Evolutionary conservation across 2,797 vertebrate species (phyloP).

Genomic region (Coregonus ussuriensis): DNA sequence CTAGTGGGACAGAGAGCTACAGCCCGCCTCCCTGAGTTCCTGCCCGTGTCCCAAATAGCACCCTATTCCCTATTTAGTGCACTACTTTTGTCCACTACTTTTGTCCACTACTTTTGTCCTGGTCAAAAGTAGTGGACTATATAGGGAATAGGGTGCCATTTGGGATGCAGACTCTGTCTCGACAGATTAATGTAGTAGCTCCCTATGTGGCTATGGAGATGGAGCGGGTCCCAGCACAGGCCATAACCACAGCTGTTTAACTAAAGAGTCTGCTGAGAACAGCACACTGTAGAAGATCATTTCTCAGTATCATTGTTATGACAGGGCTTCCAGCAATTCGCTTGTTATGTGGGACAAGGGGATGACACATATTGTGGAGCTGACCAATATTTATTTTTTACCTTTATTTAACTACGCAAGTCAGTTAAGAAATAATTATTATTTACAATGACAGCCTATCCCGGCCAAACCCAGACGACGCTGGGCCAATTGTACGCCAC

Average conservation of each 20-base stretch:
- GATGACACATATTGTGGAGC: too few species aligned
- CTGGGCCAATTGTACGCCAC: too few species aligned
- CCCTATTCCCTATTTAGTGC: not conserved
- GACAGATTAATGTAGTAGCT: not conserved
- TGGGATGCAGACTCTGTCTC: not conserved
- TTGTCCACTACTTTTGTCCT: not conserved
- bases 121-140: not conserved
- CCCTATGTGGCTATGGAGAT: slow-evolving; percentile 3
- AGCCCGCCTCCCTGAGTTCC: not conserved
- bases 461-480: too few species aligned
- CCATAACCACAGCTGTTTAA: not conserved
- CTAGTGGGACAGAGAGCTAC: slow-evolving; percentile 24
- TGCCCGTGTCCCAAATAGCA: not conserved
- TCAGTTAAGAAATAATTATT: too few species aligned
- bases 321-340: too few species aligned
- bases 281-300: not conserved
- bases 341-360: too few species aligned
- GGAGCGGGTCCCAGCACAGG: not conserved
- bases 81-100: not conserved
- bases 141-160: not conserved
- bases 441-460: too few species aligned
- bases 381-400: too few species aligned
- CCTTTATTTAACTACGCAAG: too few species aligned
- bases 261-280: not conserved
- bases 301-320: not conserved